These are phyloP conservation scores for Listronotus bonariensis DNA, from an alignment of 1,140 invertebrate species.

Conservation along the genomic window DNA sequence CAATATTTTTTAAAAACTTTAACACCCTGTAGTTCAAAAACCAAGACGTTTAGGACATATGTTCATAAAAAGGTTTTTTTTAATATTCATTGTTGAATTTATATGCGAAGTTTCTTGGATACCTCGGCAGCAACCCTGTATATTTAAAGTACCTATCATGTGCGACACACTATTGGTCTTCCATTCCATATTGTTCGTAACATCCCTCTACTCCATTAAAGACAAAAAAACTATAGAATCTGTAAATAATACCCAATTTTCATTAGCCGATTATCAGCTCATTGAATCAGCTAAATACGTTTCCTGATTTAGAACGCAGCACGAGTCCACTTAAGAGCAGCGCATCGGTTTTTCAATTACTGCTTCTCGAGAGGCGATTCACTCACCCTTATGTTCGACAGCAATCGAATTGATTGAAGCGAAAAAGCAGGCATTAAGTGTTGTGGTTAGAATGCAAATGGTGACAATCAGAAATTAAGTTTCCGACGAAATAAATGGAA, in stretches of 20 bases:
- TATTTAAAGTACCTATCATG: too few relatives aligned
- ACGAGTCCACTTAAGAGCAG: slow-evolving; percentile 32
- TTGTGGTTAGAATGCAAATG: slow-evolving; percentile 36
- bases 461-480: slow-evolving; percentile 27
- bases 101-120: too few relatives aligned
- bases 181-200: too few relatives aligned
- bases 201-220: neutral
- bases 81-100: too few relatives aligned
- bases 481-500: too few relatives aligned
- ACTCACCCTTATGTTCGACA: slow-evolving; percentile 14
- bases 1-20: too few relatives aligned
- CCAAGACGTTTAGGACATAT: too few relatives aligned
- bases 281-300: slow-evolving; percentile 37
- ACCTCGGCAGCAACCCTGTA: too few relatives aligned
- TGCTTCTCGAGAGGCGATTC: slow-evolving; percentile 17
- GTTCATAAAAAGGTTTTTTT: too few relatives aligned
- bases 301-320: slow-evolving; percentile 36
- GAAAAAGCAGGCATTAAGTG: slow-evolving; percentile 37
- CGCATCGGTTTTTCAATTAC: slow-evolving; percentile 22
- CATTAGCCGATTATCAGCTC: slow-evolving; percentile 35
- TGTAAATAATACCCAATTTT: slow-evolving; percentile 40
- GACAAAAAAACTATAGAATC: slow-evolving; percentile 12
- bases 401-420: slow-evolving; percentile 37
- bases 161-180: too few relatives aligned
- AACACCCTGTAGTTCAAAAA: too few relatives aligned